Percentiles rank a stretch among this genome's conserved stretches.
Evolutionary conservation across 2,113 vertebrate genomes (phyloP).

Genomic region (Solenodon paradoxus): DNA sequence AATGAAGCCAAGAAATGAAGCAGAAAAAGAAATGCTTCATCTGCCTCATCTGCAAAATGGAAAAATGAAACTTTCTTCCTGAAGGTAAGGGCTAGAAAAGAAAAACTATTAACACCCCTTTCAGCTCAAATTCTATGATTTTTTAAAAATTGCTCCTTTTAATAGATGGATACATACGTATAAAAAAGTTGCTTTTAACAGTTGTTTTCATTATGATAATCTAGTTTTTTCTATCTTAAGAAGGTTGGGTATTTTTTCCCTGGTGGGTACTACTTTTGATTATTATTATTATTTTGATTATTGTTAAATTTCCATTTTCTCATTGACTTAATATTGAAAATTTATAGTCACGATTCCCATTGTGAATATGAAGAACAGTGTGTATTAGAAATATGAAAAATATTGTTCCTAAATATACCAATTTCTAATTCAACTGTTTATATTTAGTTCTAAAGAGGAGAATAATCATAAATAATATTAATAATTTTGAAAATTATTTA

Average conservation of each 20-base stretch:
- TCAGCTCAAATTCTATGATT: neutral
- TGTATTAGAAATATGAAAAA: neutral
- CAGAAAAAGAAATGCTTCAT: neutral
- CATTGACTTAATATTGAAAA: conserved; percentile 25
- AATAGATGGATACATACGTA: neutral
- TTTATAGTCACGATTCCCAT: neutral
- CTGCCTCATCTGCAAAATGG: neutral
- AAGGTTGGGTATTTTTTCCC: neutral
- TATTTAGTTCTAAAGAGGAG: neutral
- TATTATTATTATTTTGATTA: no score
- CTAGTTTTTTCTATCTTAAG: neutral
- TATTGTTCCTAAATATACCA: neutral
- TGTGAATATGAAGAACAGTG: neutral
- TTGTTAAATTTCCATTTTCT: conserved; percentile 22
- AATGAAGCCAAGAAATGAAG: conserved; percentile 22
- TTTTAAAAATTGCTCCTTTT: neutral
- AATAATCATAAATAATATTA: neutral
- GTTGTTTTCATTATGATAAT: conserved; percentile 26
- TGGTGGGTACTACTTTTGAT: neutral
- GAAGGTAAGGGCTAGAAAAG: neutral
- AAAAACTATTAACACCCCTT: neutral
- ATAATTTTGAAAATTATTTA: conserved; percentile 21
- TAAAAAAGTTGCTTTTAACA: neutral
- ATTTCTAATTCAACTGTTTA: conserved; percentile 22
- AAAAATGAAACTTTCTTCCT: neutral